Evolutionary conservation across 1,140 invertebrate species (phyloP).

Genomic region (Hypothenemus hampei): DNA sequence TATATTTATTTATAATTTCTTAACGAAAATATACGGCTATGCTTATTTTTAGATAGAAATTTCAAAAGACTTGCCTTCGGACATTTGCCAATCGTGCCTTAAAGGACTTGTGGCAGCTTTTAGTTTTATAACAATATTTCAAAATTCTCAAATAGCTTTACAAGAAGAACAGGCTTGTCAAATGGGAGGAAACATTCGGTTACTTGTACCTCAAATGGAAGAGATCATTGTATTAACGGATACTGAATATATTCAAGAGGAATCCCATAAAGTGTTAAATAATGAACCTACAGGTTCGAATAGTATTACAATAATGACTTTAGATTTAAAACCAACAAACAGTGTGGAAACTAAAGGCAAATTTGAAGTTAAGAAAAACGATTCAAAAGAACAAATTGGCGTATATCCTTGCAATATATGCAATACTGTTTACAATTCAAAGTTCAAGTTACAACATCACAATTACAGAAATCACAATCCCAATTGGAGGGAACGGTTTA

Average conservation of each 20-base stretch:
- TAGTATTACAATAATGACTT: not conserved
- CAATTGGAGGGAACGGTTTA: constrained; percentile 9
- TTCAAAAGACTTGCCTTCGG: too few relatives aligned
- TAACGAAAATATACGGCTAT: too few relatives aligned
- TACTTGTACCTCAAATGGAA: not conserved
- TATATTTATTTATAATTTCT: too few relatives aligned
- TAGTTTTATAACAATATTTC: not conserved
- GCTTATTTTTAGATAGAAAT: too few relatives aligned
- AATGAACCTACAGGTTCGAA: not conserved
- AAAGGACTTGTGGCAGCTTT: not conserved
- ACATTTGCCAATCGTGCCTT: not conserved
- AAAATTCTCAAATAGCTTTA: not conserved
- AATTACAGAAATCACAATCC: constrained; percentile 3
- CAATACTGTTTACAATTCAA: not conserved
- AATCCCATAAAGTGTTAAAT: not conserved
- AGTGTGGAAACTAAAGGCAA: not conserved
- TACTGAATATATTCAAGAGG: not conserved
- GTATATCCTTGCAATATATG: constrained; percentile 2
- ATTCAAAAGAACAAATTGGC: not conserved
- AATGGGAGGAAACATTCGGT: not conserved
- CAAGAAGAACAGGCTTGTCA: not conserved
- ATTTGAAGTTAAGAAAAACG: not conserved
- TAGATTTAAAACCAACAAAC: not conserved
- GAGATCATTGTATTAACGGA: not conserved
- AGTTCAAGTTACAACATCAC: not conserved